Percentiles rank a stretch among this genome's conserved stretches.
Conservation (phyloP, 2,113 vertebrate species). For the Oryzias curvinotus region DNA sequence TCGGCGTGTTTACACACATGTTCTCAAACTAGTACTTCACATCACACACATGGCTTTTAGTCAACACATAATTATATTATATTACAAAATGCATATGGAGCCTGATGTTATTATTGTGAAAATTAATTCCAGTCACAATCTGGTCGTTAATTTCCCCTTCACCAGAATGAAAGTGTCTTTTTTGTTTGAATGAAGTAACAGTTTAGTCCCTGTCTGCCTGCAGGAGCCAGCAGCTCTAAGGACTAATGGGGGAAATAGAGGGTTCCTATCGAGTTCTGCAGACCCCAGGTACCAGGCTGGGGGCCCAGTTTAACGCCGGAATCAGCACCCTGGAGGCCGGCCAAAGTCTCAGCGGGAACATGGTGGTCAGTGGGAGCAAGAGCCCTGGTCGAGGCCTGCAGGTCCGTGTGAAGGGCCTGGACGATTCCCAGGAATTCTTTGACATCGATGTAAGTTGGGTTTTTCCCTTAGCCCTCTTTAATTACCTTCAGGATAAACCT, state of each 20-base stretch:
- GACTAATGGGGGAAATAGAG: conserved; percentile 91
- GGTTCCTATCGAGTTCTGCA: conserved; percentile 89
- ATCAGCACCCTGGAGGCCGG: conserved; percentile 90
- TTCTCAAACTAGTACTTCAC: no score
- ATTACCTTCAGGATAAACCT: neutral
- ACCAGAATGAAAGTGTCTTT: no score
- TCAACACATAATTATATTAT: no score
- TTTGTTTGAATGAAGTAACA: neutral
- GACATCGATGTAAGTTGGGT: conserved; percentile 83
- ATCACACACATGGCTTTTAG: no score
- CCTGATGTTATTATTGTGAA: no score
- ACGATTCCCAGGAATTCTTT: conserved; percentile 84
- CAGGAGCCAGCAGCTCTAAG: conserved; percentile 50
- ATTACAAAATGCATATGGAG: no score
- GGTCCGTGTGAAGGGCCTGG: conserved; percentile 85
- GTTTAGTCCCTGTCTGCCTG: neutral
- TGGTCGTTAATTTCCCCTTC: no score
- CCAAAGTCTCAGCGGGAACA: conserved; percentile 75
- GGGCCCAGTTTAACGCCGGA: conserved; percentile 78
- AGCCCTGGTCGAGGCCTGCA: conserved; percentile 64
- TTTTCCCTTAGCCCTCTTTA: neutral
- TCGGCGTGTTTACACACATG: no score
- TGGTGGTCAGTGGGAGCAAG: conserved; percentile 58
- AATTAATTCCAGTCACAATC: no score
- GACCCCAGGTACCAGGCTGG: conserved; percentile 86